Evolutionary conservation across 2,888 invertebrate species (phyloP).

Genomic region (Drosophila yooni): DNA sequence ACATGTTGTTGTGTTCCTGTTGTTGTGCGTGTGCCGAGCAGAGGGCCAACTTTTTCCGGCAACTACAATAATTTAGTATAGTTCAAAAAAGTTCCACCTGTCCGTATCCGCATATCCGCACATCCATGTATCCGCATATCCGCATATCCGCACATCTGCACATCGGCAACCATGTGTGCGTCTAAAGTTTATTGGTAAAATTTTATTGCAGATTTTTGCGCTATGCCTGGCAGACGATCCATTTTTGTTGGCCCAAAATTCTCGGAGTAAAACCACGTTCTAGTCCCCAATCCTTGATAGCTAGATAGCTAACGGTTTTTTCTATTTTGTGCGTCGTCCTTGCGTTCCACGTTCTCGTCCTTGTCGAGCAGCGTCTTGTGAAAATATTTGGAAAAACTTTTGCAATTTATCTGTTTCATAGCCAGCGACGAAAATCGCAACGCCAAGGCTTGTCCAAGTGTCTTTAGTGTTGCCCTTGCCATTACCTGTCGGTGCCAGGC

Average conservation of each 20-base stretch:
- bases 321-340: conserved; percentile 4
- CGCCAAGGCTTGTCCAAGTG: conserved; percentile 57
- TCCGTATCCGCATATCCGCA: conserved; percentile 53
- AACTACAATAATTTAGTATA: conserved; percentile 79
- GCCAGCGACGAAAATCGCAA: conserved; percentile 65
- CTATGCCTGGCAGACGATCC: conserved; percentile 41
- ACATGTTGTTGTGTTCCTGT: conserved; percentile 14
- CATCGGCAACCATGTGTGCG: conserved; percentile 40
- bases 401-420: conserved; percentile 79
- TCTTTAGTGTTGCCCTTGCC: conserved; percentile 51
- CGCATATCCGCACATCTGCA: conserved; percentile 7
- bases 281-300: conserved; percentile 11
- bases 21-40: conserved; percentile 20
- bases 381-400: conserved; percentile 79
- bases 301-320: background rate
- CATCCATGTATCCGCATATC: conserved; percentile 16
- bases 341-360: conserved; percentile 6
- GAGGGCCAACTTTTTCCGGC: conserved; percentile 66
- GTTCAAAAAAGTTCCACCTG: conserved; percentile 79
- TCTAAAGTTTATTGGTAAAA: conserved; percentile 78
- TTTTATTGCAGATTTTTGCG: conserved; percentile 78
- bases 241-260: conserved; percentile 35
- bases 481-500: conserved; percentile 66
- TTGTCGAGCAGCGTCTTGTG: conserved; percentile 63
- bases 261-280: conserved; percentile 30